Evolutionary conservation across 2,797 vertebrate genomes (phyloP), one percentile per base, ranked within the genome.

Genomic region (Oreochromis mossambicus): DNA sequence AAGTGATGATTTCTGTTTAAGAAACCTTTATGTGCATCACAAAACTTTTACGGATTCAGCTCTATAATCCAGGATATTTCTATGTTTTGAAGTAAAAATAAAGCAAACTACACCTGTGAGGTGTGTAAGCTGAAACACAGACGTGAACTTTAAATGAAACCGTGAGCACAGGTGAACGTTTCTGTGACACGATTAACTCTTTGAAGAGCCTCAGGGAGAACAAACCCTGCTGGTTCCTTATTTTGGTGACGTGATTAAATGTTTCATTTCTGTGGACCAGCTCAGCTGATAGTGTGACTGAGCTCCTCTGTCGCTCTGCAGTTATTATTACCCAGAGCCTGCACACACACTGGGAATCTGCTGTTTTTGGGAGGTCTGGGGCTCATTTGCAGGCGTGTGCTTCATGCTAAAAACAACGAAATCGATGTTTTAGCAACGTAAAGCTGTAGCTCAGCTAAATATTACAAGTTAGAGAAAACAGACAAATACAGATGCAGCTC

Each of bases 341-440:
- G 24, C 43, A 73, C 24, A 19, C 24, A 12, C 24, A 12, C 0
- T 19, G 41, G 43, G 15, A 29, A 3, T 5, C 24, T 48, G 68
- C 24, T 73, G 43, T 46, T 73, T 46, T 73, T 46, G 66, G 19
- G 52, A 14, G 4, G 12, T 55, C 24, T 9, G 21, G 58, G 6
- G 11, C 7, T 13, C 0, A 3, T 38, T 24, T 68, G 36, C 14
- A 46, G 63, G 19, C 1, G 1, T 34, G 1, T 58, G 15, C 63
- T 68, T 68, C 12, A 0, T 14, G 36, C 8, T 68, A 24, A 24
- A 68, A 68, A 15, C 11, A 68, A 15, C 21, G 3, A 2, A 68
- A 68, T 15, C n/a, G 1, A 13, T 41, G 8, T 68, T 68, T 68
- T 43, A 26, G 38, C 66, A 46, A 70, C 8, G 0, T n/a, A 0